Evolutionary conservation across 2,113 vertebrate genomes (phyloP).

Genomic region (Burhinus oedicnemus): DNA sequence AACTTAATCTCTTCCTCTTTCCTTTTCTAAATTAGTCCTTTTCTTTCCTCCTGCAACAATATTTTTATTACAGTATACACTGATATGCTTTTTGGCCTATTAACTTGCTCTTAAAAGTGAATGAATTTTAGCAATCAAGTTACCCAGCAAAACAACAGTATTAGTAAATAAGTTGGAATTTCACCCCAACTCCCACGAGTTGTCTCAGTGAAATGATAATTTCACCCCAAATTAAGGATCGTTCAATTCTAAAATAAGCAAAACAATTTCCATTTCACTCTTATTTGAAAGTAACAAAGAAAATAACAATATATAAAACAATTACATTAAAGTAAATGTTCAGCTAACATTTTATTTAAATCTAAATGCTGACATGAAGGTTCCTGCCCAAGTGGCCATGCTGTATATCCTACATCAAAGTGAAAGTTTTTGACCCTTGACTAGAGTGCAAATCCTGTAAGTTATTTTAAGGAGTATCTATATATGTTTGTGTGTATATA

Average conservation of each 20-base stretch:
- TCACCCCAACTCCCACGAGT: neutral
- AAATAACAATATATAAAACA: neutral
- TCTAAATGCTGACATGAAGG: neutral
- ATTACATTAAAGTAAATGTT: neutral
- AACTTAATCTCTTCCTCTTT: neutral
- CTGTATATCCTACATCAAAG: neutral
- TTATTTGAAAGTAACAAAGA: neutral
- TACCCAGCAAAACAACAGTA: neutral
- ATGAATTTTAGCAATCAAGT: neutral
- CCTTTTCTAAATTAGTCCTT: neutral
- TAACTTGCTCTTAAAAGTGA: neutral
- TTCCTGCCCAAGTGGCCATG: neutral
- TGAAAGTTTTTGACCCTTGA: neutral
- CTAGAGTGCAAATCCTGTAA: neutral
- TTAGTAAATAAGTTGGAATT: neutral
- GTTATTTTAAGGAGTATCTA: neutral
- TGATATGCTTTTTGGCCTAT: neutral
- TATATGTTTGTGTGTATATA: neutral
- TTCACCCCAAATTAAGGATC: neutral
- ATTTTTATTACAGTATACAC: neutral
- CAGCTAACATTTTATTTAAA: neutral
- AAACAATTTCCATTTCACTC: neutral
- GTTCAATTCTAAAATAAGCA: neutral
- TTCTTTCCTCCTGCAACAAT: neutral
- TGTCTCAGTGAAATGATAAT: neutral